Evolutionary conservation across 2,888 invertebrate genomes (phyloP).

Genomic region (Argynnis bischoffii): DNA sequence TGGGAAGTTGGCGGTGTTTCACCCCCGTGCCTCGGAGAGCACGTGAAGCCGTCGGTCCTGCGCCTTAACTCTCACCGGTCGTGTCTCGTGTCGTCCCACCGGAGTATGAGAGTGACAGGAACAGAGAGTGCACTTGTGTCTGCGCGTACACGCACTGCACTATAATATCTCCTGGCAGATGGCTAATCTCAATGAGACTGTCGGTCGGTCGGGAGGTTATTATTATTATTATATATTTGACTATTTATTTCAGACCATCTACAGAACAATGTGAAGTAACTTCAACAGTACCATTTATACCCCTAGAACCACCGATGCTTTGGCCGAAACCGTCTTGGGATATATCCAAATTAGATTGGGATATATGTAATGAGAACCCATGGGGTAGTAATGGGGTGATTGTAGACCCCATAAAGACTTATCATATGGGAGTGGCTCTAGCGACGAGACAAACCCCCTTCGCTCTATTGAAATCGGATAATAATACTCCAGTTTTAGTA

Average conservation of each 20-base stretch:
- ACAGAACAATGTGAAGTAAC: conserved; percentile 68
- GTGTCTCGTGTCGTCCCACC: too few species aligned
- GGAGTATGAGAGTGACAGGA: too few species aligned
- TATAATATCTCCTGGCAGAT: too few species aligned
- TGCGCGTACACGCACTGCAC: too few species aligned
- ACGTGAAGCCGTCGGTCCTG: too few species aligned
- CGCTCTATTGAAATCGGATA: conserved; percentile 85
- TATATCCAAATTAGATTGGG: conserved; percentile 45
- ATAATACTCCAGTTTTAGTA: conserved; percentile 86
- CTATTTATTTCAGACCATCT: conserved; percentile 10
- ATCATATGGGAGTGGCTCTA: conserved; percentile 86
- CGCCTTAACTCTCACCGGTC: too few species aligned
- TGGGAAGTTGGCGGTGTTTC: too few species aligned
- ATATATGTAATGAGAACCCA: conserved; percentile 49
- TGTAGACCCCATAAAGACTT: conserved; percentile 87
- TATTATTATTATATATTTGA: too few species aligned
- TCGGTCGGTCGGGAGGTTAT: too few species aligned
- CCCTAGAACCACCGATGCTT: conserved; percentile 45
- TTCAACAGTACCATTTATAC: conserved; percentile 64
- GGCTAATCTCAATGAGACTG: too few species aligned
- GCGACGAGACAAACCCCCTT: conserved; percentile 86
- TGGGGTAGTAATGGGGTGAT: conserved; percentile 78
- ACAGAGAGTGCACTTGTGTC: too few species aligned
- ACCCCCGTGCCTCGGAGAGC: too few species aligned
- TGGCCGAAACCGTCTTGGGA: conserved; percentile 52